Evolutionary conservation across 30 jellyfish, hydroid and myxozoan species (phyloP).

Genomic region (Rhopilema esculentum): DNA sequence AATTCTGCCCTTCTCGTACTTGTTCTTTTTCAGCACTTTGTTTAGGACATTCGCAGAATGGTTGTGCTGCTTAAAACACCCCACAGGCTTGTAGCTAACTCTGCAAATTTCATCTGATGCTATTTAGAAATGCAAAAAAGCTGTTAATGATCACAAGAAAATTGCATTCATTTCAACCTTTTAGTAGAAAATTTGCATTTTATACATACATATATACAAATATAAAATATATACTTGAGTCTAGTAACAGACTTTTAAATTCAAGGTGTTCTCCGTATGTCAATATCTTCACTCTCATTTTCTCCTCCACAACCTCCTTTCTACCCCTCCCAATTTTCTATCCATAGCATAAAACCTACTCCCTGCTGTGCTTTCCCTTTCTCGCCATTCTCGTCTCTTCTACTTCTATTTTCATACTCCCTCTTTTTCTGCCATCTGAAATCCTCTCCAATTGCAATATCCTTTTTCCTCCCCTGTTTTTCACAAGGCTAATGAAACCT

Average conservation of each 20-base stretch:
- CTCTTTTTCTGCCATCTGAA: no score
- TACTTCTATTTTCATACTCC: no score
- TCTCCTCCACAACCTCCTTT: neutral
- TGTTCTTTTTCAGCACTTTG: conserved; percentile 18
- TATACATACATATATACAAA: no score
- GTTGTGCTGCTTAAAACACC: conserved; percentile 43
- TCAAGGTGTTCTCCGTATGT: no score
- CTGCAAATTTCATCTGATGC: conserved; percentile 60
- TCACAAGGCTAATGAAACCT: no score
- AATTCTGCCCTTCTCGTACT: conserved; percentile 5
- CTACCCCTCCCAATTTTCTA: neutral
- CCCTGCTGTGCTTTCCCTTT: neutral
- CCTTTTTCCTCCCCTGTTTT: no score
- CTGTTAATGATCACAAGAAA: neutral
- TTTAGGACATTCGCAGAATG: neutral
- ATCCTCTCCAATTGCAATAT: no score
- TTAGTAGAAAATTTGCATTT: neutral
- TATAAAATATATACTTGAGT: no score
- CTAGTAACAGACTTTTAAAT: no score
- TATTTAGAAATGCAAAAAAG: neutral
- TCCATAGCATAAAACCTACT: neutral
- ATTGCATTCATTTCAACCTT: neutral
- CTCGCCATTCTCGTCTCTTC: neutral
- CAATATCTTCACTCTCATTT: no score
- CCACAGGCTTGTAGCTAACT: conserved; percentile 8